Conservation (phyloP, 2,888 invertebrate species). For the Rhogogaster chlorosoma region DNA sequence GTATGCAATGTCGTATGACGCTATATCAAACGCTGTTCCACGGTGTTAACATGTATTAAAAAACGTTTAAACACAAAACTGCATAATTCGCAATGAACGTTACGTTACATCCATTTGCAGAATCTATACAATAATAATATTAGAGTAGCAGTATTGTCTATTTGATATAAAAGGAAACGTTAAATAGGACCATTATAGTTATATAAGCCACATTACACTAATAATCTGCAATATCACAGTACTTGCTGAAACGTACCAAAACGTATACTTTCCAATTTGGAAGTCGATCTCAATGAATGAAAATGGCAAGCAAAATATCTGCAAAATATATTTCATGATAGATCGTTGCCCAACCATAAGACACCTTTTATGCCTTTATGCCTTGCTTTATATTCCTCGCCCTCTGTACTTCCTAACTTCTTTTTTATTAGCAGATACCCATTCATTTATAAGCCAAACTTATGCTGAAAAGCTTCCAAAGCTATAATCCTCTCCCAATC, state of each 20-base stretch:
- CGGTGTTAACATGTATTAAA: neutral
- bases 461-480: constrained; percentile 4
- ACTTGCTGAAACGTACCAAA: constrained; percentile 76
- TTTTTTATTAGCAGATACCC: neutral
- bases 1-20: neutral
- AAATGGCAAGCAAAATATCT: constrained; percentile 72
- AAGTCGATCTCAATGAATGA: constrained; percentile 69
- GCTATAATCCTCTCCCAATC: neutral
- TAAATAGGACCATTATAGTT: constrained; percentile 68
- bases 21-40: neutral
- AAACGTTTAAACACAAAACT: constrained; percentile 25
- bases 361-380: constrained; percentile 52
- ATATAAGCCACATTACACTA: constrained; percentile 74
- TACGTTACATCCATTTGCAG: constrained; percentile 70
- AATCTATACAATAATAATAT: constrained; percentile 63
- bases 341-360: constrained; percentile 60
- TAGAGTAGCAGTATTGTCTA: constrained; percentile 58
- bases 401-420: neutral
- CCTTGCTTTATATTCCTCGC: constrained; percentile 4
- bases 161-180: constrained; percentile 70
- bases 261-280: constrained; percentile 69
- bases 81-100: constrained; percentile 68
- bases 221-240: constrained; percentile 78
- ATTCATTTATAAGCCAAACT: constrained; percentile 41
- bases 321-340: constrained; percentile 57